Percentiles rank a stretch among this genome's conserved stretches.
Conservation (phyloP, 2,888 invertebrate species). For the Pristionchus fissidentatus region DNA sequence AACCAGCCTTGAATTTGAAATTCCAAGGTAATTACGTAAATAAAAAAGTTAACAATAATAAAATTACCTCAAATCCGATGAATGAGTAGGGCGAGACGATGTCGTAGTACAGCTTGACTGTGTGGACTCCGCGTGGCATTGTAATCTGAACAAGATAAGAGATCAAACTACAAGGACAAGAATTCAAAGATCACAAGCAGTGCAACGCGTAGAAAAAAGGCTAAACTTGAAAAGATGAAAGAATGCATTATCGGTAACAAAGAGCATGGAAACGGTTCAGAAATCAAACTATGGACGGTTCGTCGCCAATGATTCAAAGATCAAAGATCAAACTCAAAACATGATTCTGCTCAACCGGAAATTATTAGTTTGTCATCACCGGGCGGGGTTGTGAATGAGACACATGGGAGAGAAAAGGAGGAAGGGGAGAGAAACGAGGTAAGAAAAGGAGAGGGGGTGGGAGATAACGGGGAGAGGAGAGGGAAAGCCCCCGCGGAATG, state of each 20-base stretch:
- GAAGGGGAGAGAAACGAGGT: neutral
- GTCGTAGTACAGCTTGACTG: conserved; percentile 41
- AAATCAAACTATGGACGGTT: too few species aligned
- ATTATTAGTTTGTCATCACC: too few species aligned
- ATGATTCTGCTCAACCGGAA: neutral
- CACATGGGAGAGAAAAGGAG: neutral
- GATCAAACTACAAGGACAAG: neutral
- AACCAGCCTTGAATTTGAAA: too few species aligned
- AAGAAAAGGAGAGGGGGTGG: neutral
- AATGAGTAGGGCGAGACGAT: conserved; percentile 42
- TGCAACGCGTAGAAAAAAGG: neutral
- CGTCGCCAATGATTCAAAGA: too few species aligned
- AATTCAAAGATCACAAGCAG: neutral
- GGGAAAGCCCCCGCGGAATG: neutral
- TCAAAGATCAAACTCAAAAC: neutral
- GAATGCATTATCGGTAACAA: neutral
- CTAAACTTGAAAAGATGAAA: too few species aligned
- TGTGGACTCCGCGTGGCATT: conserved; percentile 8
- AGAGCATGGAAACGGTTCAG: neutral
- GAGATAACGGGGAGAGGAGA: too few species aligned
- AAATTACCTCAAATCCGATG: conserved; percentile 41
- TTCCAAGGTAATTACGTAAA: too few species aligned
- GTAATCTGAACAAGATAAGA: neutral
- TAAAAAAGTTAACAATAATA: too few species aligned
- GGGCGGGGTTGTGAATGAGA: too few species aligned